Percentiles rank a stretch among this genome's conserved stretches.
Evolutionary conservation across 2,797 vertebrate species (phyloP).

Genomic region (Anas flavirostris): DNA sequence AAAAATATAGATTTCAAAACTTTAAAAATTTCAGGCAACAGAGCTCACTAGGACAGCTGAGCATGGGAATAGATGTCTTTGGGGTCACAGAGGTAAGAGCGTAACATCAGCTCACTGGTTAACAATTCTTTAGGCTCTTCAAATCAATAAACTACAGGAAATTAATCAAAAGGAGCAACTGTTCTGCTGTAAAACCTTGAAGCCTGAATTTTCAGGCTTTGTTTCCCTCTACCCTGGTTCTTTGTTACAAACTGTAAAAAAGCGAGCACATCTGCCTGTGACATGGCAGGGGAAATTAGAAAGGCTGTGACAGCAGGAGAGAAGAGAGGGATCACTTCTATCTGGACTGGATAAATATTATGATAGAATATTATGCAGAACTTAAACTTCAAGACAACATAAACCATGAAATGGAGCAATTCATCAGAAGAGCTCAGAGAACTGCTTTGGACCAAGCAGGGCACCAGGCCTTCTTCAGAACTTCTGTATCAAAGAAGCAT

Average conservation of each 20-base stretch:
- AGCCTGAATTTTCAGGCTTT: slow-evolving; percentile 15
- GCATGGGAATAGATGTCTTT: neutral
- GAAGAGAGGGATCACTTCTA: neutral
- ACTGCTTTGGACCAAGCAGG: neutral
- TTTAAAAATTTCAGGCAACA: neutral
- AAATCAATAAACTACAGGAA: slow-evolving; percentile 44
- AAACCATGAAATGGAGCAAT: slow-evolving; percentile 14
- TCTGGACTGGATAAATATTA: slow-evolving; percentile 10
- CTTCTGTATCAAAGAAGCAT: neutral
- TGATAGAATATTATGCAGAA: neutral
- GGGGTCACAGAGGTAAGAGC: neutral
- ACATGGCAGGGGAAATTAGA: neutral
- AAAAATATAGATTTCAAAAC: neutral
- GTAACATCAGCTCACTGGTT: slow-evolving; percentile 8
- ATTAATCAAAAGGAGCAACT: slow-evolving; percentile 51
- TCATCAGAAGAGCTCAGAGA: neutral
- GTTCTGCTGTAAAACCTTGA: slow-evolving; percentile 7
- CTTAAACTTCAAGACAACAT: slow-evolving; percentile 17
- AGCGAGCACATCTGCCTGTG: neutral
- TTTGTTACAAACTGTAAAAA: slow-evolving; percentile 34
- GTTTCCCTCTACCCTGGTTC: neutral
- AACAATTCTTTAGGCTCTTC: slow-evolving; percentile 32
- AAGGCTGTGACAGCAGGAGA: neutral
- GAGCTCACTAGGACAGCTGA: neutral
- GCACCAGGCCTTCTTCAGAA: neutral